Percentiles rank a stretch among this genome's conserved stretches.
These are phyloP conservation scores for Uromys caudimaculatus DNA, from an alignment of 2,797 vertebrate species.

Conservation along the genomic window DNA sequence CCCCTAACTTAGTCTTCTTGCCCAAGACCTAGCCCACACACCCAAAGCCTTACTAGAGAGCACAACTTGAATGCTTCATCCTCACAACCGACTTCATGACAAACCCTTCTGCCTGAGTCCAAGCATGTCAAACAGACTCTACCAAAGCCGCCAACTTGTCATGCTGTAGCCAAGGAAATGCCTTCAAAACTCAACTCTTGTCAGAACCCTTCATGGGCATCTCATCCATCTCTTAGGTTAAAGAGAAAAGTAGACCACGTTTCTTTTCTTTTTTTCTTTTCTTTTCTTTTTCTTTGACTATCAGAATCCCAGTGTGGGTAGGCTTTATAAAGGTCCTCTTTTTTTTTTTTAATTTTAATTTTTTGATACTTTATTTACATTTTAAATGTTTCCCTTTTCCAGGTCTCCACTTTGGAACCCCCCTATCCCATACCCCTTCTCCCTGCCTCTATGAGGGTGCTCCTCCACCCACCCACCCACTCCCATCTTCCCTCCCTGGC, in stretches of 20 bases:
- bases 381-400: too few species aligned
- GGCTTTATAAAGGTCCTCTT: too few species aligned
- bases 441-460: too few species aligned
- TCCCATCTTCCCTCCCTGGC: too few species aligned
- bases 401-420: too few species aligned
- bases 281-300: too few species aligned
- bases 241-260: not conserved
- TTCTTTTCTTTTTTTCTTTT: too few species aligned
- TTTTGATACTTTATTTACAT: too few species aligned
- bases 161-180: not conserved
- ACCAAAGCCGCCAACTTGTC: not conserved
- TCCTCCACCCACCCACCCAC: too few species aligned
- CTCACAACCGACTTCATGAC: not conserved
- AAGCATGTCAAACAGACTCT: not conserved
- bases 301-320: too few species aligned
- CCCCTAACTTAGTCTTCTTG: not conserved
- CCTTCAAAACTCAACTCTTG: conserved; percentile 8
- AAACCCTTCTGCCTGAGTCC: not conserved
- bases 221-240: not conserved
- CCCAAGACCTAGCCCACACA: not conserved
- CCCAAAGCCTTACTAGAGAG: not conserved
- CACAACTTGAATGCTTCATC: not conserved
- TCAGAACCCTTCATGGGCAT: not conserved
- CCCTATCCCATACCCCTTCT: too few species aligned
- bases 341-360: too few species aligned